These are phyloP conservation scores for Maconellicoccus hirsutus DNA, from an alignment of 1,140 invertebrate genomes.

Conservation along the genomic window DNA sequence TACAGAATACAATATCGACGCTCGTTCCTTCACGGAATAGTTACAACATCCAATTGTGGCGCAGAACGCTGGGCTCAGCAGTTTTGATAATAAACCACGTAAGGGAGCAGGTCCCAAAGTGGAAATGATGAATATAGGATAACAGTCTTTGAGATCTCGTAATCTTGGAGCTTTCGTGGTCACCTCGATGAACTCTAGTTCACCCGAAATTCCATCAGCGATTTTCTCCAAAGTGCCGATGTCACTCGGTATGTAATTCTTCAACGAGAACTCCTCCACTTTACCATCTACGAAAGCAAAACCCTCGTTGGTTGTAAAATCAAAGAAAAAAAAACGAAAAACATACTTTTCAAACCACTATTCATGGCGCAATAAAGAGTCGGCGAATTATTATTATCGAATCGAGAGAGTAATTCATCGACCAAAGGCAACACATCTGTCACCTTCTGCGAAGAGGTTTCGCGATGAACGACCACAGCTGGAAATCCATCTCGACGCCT, in stretches of 20 bases:
- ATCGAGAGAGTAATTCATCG: not conserved
- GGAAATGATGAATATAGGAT: conserved; percentile 26
- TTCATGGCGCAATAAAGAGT: not conserved
- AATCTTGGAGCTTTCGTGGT: conserved; percentile 22
- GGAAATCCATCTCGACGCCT: not conserved
- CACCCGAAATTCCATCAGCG: not conserved
- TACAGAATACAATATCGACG: not conserved
- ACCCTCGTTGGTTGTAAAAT: not conserved
- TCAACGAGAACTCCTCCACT: not conserved
- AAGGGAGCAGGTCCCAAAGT: conserved; percentile 23
- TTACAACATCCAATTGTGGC: not conserved
- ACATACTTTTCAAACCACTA: not conserved
- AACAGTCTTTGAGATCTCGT: not conserved
- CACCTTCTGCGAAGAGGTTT: not conserved
- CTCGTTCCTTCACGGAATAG: not conserved
- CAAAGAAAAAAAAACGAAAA: not conserved
- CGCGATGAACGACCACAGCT: not conserved
- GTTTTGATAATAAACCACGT: not conserved
- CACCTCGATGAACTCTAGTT: conserved; percentile 23
- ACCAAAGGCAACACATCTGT: not conserved
- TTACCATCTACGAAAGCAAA: not conserved
- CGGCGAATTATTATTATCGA: not conserved
- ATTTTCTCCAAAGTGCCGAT: not conserved
- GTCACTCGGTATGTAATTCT: conserved; percentile 8
- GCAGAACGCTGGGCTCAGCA: conserved; percentile 23